Evolutionary conservation across 1,140 invertebrate genomes (phyloP).

Genomic region (Drosophila miranda): DNA sequence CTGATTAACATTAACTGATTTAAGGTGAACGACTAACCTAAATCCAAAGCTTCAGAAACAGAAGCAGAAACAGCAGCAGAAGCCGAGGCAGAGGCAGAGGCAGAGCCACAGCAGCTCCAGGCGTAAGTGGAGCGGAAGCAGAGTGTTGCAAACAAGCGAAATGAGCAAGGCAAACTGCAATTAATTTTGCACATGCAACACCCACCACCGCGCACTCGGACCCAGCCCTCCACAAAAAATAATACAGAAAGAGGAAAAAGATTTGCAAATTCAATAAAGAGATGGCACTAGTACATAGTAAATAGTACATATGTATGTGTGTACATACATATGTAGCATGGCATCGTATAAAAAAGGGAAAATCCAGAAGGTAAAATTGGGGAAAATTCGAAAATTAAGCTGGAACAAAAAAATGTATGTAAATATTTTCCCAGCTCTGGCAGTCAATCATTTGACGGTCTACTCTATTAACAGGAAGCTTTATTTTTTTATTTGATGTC

Average conservation of each 20-base stretch:
- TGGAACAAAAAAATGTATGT: neutral
- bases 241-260: no score
- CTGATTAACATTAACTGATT: conserved; percentile 56
- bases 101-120: conserved; percentile 34
- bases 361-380: conserved; percentile 4
- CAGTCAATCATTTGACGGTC: conserved; percentile 1
- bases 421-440: conserved; percentile 17
- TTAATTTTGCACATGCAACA: conserved; percentile 35
- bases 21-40: conserved; percentile 61
- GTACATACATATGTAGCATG: no score
- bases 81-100: conserved; percentile 7
- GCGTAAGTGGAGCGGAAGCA: conserved; percentile 61
- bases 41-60: conserved; percentile 25
- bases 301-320: no score
- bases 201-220: neutral
- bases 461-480: neutral
- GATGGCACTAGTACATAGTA: no score
- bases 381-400: neutral
- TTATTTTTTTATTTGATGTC: neutral
- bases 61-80: conserved; percentile 10
- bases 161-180: conserved; percentile 31
- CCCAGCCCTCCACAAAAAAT: no score
- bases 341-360: no score
- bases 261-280: no score
- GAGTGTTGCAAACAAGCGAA: conserved; percentile 41